These are phyloP conservation scores for Heterodera schachtii DNA, from an alignment of 1,140 invertebrate species.

Conservation along the genomic window DNA sequence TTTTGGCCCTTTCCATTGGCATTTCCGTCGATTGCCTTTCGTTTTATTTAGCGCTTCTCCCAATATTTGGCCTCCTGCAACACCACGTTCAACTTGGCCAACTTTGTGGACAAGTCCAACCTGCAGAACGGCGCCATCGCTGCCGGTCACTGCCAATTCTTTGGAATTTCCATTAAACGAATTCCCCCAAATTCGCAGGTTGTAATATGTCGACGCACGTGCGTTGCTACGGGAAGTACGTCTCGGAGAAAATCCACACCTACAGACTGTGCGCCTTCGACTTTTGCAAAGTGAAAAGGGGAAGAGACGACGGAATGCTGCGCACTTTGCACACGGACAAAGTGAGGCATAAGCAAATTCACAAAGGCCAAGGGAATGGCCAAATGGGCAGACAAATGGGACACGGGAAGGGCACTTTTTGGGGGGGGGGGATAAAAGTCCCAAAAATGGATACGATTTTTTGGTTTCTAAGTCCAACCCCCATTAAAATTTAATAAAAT, in stretches of 20 bases:
- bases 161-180: slow-evolving; percentile 14
- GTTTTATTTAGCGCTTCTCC: slow-evolving; percentile 81
- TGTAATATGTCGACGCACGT: slow-evolving; percentile 99
- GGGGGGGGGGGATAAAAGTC: too few relatives aligned
- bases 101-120: slow-evolving; percentile 91
- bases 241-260: slow-evolving; percentile 96
- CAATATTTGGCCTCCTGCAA: slow-evolving; percentile 99
- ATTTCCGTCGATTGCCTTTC: slow-evolving; percentile 47
- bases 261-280: slow-evolving; percentile 98
- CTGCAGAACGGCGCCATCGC: slow-evolving; percentile 74
- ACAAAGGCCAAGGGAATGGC: too few relatives aligned
- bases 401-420: too few relatives aligned
- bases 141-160: slow-evolving; percentile 42
- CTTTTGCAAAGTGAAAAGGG: slow-evolving; percentile 98
- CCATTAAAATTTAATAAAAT: too few relatives aligned
- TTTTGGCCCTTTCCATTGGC: not conserved
- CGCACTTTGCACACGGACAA: slow-evolving; percentile 96
- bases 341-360: slow-evolving; percentile 48
- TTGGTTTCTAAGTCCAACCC: too few relatives aligned
- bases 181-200: slow-evolving; percentile 72
- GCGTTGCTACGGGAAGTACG: slow-evolving; percentile 93
- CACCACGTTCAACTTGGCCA: slow-evolving; percentile 94
- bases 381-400: too few relatives aligned
- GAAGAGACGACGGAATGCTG: slow-evolving; percentile 89
- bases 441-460: too few relatives aligned